Conservation (phyloP, 2,888 invertebrate genomes). For the Choreutis nemorana region DNA sequence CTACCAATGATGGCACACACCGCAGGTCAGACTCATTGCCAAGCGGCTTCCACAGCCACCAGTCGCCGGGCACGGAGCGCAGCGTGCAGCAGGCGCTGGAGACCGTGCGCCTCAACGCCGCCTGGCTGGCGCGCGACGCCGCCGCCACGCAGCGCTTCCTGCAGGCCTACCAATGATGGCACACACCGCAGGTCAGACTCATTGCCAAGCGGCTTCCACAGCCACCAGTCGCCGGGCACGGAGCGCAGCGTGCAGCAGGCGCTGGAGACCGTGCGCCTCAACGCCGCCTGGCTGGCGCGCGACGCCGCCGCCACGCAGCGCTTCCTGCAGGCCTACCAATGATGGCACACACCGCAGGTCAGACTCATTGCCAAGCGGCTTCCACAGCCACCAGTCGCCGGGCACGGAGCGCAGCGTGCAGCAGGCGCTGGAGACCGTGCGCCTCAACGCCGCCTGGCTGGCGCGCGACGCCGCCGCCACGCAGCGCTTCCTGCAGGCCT, state of each 20-base stretch:
- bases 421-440: conserved; percentile 90
- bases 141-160: conserved; percentile 70
- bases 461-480: conserved; percentile 78
- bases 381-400: conserved; percentile 75
- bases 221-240: conserved; percentile 78
- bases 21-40: no score
- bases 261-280: conserved; percentile 89
- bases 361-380: no score
- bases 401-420: conserved; percentile 89
- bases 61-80: conserved; percentile 84
- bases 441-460: conserved; percentile 89
- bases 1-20: conserved; percentile 43
- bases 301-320: conserved; percentile 74
- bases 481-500: conserved; percentile 63
- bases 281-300: conserved; percentile 85
- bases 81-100: conserved; percentile 91
- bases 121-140: conserved; percentile 85
- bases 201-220: no score
- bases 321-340: conserved; percentile 64
- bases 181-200: no score
- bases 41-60: conserved; percentile 77
- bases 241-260: conserved; percentile 91
- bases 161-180: conserved; percentile 48
- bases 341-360: no score
- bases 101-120: conserved; percentile 87